Conservation (phyloP, 2,888 invertebrate species). For the Drosophila recens region DNA sequence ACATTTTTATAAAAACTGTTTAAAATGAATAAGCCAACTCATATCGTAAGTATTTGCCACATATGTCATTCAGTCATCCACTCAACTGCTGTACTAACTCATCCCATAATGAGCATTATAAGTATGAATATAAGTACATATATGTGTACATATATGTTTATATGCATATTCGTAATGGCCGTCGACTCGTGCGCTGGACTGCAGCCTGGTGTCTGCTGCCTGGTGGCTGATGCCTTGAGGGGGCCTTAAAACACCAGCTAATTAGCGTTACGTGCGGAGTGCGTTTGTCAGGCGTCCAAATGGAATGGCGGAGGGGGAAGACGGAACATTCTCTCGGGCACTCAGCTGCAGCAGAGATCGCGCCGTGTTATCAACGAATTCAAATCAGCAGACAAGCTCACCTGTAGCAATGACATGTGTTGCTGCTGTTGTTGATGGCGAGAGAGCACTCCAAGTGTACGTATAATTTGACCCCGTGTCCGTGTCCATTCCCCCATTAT, state of each 20-base stretch:
- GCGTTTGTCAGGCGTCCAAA: slow-evolving; percentile 67
- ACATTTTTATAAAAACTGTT: neutral
- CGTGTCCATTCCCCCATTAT: slow-evolving; percentile 14
- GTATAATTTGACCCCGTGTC: slow-evolving; percentile 60
- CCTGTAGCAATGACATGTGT: slow-evolving; percentile 79
- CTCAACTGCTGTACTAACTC: slow-evolving; percentile 21
- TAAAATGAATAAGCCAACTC: slow-evolving; percentile 10
- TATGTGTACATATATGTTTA: neutral
- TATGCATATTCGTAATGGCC: slow-evolving; percentile 28
- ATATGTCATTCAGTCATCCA: slow-evolving; percentile 35
- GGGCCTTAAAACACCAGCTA: slow-evolving; percentile 69
- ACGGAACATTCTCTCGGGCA: slow-evolving; percentile 48
- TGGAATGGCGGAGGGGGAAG: slow-evolving; percentile 5
- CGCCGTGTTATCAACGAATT: slow-evolving; percentile 68
- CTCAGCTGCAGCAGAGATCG: slow-evolving; percentile 58
- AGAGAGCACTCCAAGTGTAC: slow-evolving; percentile 39
- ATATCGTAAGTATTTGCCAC: slow-evolving; percentile 26
- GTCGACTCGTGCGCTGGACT: slow-evolving; percentile 39
- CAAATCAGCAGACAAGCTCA: slow-evolving; percentile 71
- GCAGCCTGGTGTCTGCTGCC: slow-evolving; percentile 12
- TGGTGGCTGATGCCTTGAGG: slow-evolving; percentile 13
- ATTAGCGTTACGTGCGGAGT: slow-evolving; percentile 79
- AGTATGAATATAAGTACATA: neutral
- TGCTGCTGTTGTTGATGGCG: slow-evolving; percentile 45
- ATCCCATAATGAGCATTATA: slow-evolving; percentile 43